phyloP scores from a whole-genome alignment of 2,888 invertebrate species.

The Drosophila greeni region DNA sequence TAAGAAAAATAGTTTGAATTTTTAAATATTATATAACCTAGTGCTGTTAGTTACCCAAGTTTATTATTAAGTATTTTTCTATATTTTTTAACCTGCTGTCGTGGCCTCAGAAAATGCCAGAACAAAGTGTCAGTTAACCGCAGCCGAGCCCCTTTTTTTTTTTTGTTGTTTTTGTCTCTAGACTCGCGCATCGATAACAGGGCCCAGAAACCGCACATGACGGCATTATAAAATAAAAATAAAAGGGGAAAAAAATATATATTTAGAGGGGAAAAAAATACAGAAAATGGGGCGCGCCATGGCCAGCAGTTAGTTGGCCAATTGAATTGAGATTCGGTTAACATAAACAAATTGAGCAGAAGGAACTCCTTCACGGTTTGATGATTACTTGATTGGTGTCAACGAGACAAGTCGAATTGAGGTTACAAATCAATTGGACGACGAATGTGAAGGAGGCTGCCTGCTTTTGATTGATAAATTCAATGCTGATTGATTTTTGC shows the following conservation, averaged over 20 bases:
- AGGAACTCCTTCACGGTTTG: slow-evolving; percentile 9
- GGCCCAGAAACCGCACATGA: slow-evolving; percentile 33
- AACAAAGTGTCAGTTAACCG: slow-evolving; percentile 14
- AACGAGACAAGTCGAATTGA: slow-evolving; percentile 57
- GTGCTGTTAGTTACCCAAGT: too few relatives aligned
- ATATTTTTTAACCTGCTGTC: slow-evolving; percentile 7
- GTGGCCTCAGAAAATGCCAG: slow-evolving; percentile 23
- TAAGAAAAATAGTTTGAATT: neutral
- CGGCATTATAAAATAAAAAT: slow-evolving; percentile 15
- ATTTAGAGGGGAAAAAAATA: neutral
- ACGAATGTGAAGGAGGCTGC: neutral
- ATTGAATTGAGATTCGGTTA: slow-evolving; percentile 47
- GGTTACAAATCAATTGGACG: slow-evolving; percentile 60
- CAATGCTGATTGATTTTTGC: slow-evolving; percentile 21
- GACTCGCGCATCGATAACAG: slow-evolving; percentile 30
- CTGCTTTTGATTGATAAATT: slow-evolving; percentile 15
- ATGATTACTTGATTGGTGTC: slow-evolving; percentile 49
- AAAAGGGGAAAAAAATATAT: slow-evolving; percentile 1
- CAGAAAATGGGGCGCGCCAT: slow-evolving; percentile 30
- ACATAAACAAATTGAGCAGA: slow-evolving; percentile 52
- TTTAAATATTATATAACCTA: too few relatives aligned
- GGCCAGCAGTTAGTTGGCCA: slow-evolving; percentile 27
- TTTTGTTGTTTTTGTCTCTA: slow-evolving; percentile 14
- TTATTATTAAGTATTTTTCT: neutral
- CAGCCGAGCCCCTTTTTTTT: slow-evolving; percentile 50